Conservation (phyloP, 1,140 invertebrate genomes). For the Cepaea nemoralis region DNA sequence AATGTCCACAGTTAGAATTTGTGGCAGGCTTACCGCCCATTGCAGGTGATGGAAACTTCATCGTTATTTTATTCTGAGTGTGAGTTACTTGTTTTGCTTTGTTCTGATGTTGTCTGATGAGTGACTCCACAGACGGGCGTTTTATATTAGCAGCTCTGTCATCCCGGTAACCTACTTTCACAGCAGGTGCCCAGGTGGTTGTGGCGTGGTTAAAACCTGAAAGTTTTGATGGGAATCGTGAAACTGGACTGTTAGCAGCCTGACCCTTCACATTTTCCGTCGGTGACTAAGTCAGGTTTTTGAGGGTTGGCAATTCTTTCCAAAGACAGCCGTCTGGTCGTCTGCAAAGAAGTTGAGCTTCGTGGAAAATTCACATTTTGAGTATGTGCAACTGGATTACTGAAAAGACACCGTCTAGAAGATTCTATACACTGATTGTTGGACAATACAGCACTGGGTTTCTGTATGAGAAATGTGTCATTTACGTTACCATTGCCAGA, state of each 20-base stretch:
- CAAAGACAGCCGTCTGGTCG: background rate
- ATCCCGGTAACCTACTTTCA: background rate
- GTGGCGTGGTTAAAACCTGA: background rate
- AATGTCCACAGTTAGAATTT: background rate
- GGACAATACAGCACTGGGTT: background rate
- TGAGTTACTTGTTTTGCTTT: background rate
- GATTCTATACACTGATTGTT: conserved; percentile 9
- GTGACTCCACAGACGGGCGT: background rate
- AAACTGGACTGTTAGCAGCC: background rate
- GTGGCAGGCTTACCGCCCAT: background rate
- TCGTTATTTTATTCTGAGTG: background rate
- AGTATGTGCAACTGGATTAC: background rate
- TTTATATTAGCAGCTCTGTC: background rate
- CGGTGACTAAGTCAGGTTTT: background rate
- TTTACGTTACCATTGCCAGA: conserved; percentile 9
- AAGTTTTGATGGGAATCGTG: background rate
- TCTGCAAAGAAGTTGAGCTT: background rate
- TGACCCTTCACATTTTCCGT: background rate
- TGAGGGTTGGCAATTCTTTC: background rate
- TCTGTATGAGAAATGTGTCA: conserved; percentile 8
- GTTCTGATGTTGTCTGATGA: background rate
- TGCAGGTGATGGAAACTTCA: background rate
- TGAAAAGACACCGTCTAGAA: background rate
- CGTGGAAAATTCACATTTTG: background rate
- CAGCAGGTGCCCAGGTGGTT: background rate